phyloP scores from a whole-genome alignment of 2,113 vertebrate species.

The Chaenogobius annularis region DNA sequence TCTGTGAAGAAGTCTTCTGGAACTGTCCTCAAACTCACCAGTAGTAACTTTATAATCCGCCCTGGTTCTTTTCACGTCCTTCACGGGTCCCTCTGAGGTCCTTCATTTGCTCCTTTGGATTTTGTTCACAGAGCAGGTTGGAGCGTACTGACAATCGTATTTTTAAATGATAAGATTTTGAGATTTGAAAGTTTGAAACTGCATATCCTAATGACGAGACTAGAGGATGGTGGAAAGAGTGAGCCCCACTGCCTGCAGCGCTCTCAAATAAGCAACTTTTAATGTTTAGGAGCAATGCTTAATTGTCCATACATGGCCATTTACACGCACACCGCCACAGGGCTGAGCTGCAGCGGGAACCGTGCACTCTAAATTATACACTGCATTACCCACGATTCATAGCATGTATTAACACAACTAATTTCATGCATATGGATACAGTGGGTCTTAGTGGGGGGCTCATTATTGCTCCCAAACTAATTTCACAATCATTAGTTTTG shows the following conservation, averaged over 20 bases:
- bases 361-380: slow-evolving; percentile 93
- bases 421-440: slow-evolving; percentile 99
- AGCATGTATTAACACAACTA: slow-evolving; percentile 95
- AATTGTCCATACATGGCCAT: slow-evolving; percentile 87
- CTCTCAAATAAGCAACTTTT: slow-evolving; percentile 81
- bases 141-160: neutral
- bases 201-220: slow-evolving; percentile 14
- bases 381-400: slow-evolving; percentile 92
- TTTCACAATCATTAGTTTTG: slow-evolving; percentile 99
- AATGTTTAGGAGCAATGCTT: slow-evolving; percentile 84
- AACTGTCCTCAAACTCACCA: no score
- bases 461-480: slow-evolving; percentile 98
- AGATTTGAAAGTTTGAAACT: slow-evolving; percentile 47
- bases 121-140: no score
- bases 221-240: slow-evolving; percentile 43
- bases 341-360: slow-evolving; percentile 78
- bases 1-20: no score
- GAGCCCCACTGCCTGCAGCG: slow-evolving; percentile 70
- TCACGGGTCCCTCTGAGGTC: no score
- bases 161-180: slow-evolving; percentile 26
- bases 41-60: no score
- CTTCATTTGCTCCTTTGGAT: no score
- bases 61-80: no score
- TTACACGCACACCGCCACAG: slow-evolving; percentile 90
- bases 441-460: slow-evolving; percentile 91